Percentiles rank a stretch among this genome's conserved stretches.
phyloP scores from a whole-genome alignment of 1,140 invertebrate species.

The Drosophila rhopaloa region DNA sequence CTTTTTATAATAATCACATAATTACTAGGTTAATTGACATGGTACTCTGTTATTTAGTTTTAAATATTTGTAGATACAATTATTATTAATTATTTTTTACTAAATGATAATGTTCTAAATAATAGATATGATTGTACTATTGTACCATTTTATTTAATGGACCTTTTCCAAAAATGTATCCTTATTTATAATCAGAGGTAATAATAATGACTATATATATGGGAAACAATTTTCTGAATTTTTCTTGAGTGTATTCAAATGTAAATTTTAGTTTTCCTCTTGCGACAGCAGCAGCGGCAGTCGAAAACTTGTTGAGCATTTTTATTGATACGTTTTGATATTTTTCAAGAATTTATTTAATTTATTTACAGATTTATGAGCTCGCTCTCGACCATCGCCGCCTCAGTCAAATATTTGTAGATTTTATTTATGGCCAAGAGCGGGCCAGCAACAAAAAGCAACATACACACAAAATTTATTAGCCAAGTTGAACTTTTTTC shows the following conservation, averaged over 20 bases:
- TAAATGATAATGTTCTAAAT: too few relatives aligned
- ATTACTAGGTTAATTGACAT: too few relatives aligned
- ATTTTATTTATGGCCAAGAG: conserved; percentile 73
- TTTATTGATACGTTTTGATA: conserved; percentile 82
- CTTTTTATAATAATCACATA: too few relatives aligned
- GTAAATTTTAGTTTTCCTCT: conserved; percentile 12
- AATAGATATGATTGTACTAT: too few relatives aligned
- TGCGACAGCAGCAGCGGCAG: conserved; percentile 11
- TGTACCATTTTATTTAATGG: too few relatives aligned
- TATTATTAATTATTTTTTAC: too few relatives aligned
- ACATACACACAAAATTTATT: conserved; percentile 68
- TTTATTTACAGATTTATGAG: conserved; percentile 82
- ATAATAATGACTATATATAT: too few relatives aligned
- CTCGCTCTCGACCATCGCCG: conserved; percentile 48
- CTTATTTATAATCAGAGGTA: too few relatives aligned
- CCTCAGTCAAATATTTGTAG: conserved; percentile 74
- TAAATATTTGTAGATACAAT: too few relatives aligned
- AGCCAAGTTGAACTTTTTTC: conserved; percentile 68
- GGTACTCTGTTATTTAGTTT: too few relatives aligned
- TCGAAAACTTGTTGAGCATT: conserved; percentile 79
- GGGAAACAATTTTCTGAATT: not conserved
- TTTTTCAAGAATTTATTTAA: conserved; percentile 78
- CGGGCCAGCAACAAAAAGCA: conserved; percentile 26
- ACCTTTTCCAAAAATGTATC: too few relatives aligned
- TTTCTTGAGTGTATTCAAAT: conserved; percentile 17